Evolutionary conservation across 2,888 invertebrate genomes (phyloP), one percentile per base, ranked within the genome.

Genomic region (Dryobotodes eremita): DNA sequence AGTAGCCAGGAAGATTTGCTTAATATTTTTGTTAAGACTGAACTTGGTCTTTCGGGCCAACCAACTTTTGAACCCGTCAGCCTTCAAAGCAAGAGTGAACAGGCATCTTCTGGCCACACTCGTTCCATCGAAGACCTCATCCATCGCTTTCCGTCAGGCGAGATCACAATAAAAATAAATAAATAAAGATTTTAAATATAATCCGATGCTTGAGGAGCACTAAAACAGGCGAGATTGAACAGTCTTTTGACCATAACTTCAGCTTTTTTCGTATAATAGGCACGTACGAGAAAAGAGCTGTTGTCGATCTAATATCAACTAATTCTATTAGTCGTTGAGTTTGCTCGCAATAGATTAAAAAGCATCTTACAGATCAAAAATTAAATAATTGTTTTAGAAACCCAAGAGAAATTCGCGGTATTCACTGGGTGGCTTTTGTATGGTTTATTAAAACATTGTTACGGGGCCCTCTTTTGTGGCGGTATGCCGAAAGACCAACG

Each of bases 1-100:
- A 50, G 68, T 80, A 86, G 79, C 84, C 89, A 89, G 82, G 88
- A 86, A 61, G 70, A 73, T 55, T 15, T 48, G 31, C 0, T n/a
- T 20, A 62, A 31, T n/a, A 4, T 50, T 73, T 42, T 57, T 31
- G 1, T 10, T 0, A 2, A 48, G 11, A 17, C 48, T 81, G 26
- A 71, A 42, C 11, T 66, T 81, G 84, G 71, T 79, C 48, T 66
- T 80, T 78, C 46, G 36, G 42, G 31, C 15, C 10, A 15, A 36
- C 23, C 23, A 42, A 26, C 42, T 26, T 74, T 36, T 69, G 55
- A 48, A 31, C 61, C 31, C 1, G 26, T 26, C 26, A 7, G 59
- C 59, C 15, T 15, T 26, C 7, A 61, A 61, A 61, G 31, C 26
- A 50, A 68, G 20, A 31, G 50, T 50, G 15, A 23, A 23, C 50